A percentile compares a stretch with the other conserved stretches of the same genome.
These are phyloP conservation scores for Asbolus verrucosus DNA, from an alignment of 1,140 invertebrate genomes.

Conservation along the genomic window DNA sequence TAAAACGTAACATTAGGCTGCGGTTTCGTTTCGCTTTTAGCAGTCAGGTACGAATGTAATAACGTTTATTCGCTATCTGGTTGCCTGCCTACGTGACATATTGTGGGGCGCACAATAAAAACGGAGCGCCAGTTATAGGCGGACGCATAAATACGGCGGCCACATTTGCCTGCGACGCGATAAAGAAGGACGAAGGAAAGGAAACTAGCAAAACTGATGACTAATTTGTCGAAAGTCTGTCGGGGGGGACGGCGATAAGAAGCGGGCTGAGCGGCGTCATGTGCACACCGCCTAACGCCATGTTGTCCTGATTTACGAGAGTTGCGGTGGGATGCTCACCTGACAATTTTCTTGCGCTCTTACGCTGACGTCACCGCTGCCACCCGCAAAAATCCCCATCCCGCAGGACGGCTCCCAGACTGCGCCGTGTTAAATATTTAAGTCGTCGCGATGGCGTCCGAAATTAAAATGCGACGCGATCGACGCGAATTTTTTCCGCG, in stretches of 20 bases:
- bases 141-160: slow-evolving; percentile 54
- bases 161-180: slow-evolving; percentile 52
- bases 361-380: too few species aligned
- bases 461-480: too few species aligned
- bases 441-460: too few species aligned
- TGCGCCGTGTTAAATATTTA: too few species aligned
- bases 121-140: slow-evolving; percentile 36
- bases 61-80: slow-evolving; percentile 43
- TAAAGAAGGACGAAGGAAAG: slow-evolving; percentile 53
- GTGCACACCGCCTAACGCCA: slow-evolving; percentile 46
- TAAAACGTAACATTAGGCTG: not conserved
- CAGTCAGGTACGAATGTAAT: slow-evolving; percentile 51
- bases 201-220: slow-evolving; percentile 53
- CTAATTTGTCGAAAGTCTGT: slow-evolving; percentile 55
- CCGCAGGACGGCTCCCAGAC: too few species aligned
- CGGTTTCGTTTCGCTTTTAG: slow-evolving; percentile 46
- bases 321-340: slow-evolving; percentile 47
- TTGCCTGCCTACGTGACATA: slow-evolving; percentile 51
- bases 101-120: slow-evolving; percentile 53
- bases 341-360: slow-evolving; percentile 43
- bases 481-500: not conserved
- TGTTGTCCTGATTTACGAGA: slow-evolving; percentile 51
- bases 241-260: slow-evolving; percentile 49
- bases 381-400: too few species aligned
- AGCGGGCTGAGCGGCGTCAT: slow-evolving; percentile 50